A percentile compares a stretch with the other conserved stretches of the same genome.
phyloP scores from a whole-genome alignment of 2,888 invertebrate genomes.

The Hyalella azteca region DNA sequence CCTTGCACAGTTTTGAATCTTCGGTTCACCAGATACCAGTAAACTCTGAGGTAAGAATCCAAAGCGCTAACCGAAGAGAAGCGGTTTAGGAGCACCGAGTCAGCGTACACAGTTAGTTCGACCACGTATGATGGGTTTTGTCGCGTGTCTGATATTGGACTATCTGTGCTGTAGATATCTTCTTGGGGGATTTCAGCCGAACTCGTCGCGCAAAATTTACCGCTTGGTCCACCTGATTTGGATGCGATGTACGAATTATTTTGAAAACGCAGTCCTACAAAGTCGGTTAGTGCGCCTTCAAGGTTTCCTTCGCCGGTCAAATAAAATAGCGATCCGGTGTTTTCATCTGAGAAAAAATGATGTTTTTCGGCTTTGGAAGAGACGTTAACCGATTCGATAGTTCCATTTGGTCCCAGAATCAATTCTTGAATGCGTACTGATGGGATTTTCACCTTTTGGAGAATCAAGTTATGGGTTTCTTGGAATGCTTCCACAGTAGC shows the following conservation, averaged over 20 bases:
- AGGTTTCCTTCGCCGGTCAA: background rate
- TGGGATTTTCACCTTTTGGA: no score
- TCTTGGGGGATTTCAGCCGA: background rate
- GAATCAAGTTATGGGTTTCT: no score
- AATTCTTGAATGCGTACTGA: no score
- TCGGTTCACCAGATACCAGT: constrained; percentile 59
- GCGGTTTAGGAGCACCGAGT: constrained; percentile 45
- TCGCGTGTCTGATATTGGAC: background rate
- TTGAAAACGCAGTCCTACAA: background rate
- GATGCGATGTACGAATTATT: background rate
- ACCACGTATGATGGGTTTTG: constrained; percentile 1
- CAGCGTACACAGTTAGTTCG: constrained; percentile 57
- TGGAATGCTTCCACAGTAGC: no score
- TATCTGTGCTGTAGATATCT: background rate
- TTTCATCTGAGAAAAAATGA: background rate
- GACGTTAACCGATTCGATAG: no score
- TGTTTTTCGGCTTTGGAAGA: no score
- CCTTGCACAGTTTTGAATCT: constrained; percentile 53
- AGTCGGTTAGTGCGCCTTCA: background rate
- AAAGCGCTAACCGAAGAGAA: constrained; percentile 46
- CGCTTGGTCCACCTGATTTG: background rate
- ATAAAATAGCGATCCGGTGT: background rate
- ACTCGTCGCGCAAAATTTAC: background rate
- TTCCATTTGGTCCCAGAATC: no score
- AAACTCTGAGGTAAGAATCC: constrained; percentile 54